Conservation (phyloP, 2,113 vertebrate genomes). For the Saimiri boliviensis region DNA sequence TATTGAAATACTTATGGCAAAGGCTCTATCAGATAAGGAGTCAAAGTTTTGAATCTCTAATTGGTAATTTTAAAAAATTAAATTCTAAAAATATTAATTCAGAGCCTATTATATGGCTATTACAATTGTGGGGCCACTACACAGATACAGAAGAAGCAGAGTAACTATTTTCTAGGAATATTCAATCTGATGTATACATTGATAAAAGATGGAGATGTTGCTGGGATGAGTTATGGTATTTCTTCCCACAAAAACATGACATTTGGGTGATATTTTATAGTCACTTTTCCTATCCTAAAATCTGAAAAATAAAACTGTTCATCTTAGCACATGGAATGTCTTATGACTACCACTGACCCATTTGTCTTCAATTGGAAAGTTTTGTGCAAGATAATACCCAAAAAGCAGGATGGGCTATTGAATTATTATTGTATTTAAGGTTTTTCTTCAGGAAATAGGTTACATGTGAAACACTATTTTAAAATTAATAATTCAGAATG, state of each 20-base stretch:
- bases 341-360: neutral
- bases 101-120: neutral
- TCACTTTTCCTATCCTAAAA: constrained; percentile 1
- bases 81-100: neutral
- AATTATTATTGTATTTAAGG: neutral
- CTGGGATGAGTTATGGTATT: neutral
- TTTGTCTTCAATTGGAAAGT: constrained; percentile 39
- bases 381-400: neutral
- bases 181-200: neutral
- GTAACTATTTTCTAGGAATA: neutral
- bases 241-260: neutral
- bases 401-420: neutral
- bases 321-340: neutral
- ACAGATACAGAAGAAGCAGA: neutral
- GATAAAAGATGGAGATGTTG: neutral
- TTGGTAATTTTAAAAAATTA: neutral
- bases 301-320: neutral
- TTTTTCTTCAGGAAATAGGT: constrained; percentile 21
- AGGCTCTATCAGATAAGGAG: neutral
- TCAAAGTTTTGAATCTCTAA: neutral
- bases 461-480: constrained; percentile 38
- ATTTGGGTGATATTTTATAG: constrained; percentile 8
- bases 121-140: neutral
- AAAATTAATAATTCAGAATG: constrained; percentile 15
- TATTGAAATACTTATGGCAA: neutral